Evolutionary conservation across 2,888 invertebrate species (phyloP).

Genomic region (Erynnis tages): DNA sequence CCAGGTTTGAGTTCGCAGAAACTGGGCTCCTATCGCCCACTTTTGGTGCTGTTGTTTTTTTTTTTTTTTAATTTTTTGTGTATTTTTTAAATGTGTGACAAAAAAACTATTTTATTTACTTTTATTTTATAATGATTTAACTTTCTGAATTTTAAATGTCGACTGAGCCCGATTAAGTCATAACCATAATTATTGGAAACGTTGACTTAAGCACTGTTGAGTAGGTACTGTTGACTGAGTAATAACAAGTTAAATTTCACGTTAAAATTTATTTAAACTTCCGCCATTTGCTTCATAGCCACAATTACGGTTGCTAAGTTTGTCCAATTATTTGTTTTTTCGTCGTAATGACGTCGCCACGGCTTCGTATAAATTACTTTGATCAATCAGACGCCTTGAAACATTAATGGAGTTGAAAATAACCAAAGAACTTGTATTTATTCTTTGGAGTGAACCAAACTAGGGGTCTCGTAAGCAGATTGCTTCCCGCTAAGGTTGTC

Average conservation of each 20-base stretch:
- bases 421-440: slow-evolving; percentile 13
- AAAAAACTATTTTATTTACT: too few relatives aligned
- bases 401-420: slow-evolving; percentile 13
- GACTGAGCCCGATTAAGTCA: too few relatives aligned
- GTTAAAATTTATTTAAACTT: not conserved
- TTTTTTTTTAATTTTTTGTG: too few relatives aligned
- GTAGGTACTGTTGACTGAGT: not conserved
- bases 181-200: too few relatives aligned
- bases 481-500: slow-evolving; percentile 10
- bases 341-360: slow-evolving; percentile 2
- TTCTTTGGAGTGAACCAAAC: slow-evolving; percentile 5
- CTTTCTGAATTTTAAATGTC: too few relatives aligned
- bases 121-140: too few relatives aligned
- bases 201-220: too few relatives aligned
- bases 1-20: too few relatives aligned
- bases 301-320: not conserved
- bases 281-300: not conserved
- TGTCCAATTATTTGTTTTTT: slow-evolving; percentile 11
- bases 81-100: too few relatives aligned
- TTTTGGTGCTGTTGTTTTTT: too few relatives aligned
- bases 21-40: too few relatives aligned
- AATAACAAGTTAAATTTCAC: not conserved
- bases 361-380: slow-evolving; percentile 14
- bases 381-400: slow-evolving; percentile 1
- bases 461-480: slow-evolving; percentile 11